These are phyloP conservation scores for Caenorhabditis becei DNA, from an alignment of 2,888 invertebrate genomes.

Conservation along the genomic window DNA sequence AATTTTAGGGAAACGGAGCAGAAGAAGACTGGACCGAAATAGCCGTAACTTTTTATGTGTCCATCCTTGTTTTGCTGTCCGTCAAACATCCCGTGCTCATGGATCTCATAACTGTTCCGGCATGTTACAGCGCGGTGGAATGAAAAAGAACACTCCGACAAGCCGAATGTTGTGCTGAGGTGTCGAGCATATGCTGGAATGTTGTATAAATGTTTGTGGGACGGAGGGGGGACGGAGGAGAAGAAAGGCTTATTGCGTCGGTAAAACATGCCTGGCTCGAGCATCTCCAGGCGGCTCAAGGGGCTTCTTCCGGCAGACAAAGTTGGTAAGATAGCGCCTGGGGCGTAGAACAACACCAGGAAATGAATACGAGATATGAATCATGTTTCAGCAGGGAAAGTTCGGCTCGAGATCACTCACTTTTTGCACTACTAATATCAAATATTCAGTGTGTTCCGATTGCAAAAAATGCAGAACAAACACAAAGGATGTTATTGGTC, in stretches of 20 bases:
- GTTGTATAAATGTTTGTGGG: slow-evolving; percentile 16
- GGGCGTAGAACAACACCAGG: neutral
- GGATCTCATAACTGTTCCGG: slow-evolving; percentile 1
- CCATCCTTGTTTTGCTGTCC: neutral
- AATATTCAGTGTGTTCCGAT: no score
- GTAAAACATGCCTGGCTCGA: slow-evolving; percentile 14
- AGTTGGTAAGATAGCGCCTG: neutral
- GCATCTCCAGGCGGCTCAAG: slow-evolving; percentile 2
- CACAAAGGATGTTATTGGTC: no score
- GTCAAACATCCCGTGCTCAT: neutral
- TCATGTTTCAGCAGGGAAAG: neutral
- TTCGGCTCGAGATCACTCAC: neutral
- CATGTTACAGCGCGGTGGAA: neutral
- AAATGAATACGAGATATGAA: slow-evolving; percentile 6
- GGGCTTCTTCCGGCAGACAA: neutral
- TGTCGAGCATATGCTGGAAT: slow-evolving; percentile 32
- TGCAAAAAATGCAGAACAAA: no score
- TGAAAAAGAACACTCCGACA: neutral
- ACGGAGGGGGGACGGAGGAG: neutral
- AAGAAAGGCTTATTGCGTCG: slow-evolving; percentile 4
- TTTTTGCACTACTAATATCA: no score
- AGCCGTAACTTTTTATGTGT: neutral
- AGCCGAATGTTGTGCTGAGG: slow-evolving; percentile 30
- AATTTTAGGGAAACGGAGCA: neutral
- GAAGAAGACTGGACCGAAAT: neutral